Evolutionary conservation across 2,797 vertebrate genomes (phyloP).

Genomic region (Cyclura pinguis): DNA sequence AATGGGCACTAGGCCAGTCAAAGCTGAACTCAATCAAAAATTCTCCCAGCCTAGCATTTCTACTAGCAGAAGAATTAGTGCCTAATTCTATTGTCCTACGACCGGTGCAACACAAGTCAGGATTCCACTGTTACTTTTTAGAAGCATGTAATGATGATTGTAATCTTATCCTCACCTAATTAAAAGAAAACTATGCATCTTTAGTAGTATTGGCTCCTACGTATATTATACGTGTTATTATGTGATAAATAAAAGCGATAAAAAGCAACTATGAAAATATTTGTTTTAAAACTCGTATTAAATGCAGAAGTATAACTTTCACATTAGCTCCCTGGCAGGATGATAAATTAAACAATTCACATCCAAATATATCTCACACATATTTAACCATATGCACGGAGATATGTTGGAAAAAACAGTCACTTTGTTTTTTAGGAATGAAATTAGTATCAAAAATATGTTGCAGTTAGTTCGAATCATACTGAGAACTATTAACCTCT

Average conservation of each 20-base stretch:
- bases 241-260: not conserved
- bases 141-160: not conserved
- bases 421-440: not conserved
- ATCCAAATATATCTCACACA: not conserved
- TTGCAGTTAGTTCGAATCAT: not conserved
- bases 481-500: not conserved
- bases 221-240: not conserved
- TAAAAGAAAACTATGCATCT: not conserved
- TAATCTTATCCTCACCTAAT: not conserved
- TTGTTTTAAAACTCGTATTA: not conserved
- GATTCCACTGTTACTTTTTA: too few relatives aligned
- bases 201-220: not conserved
- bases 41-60: too few relatives aligned
- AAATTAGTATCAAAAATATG: not conserved
- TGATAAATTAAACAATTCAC: slow-evolving; percentile 1
- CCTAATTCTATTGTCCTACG: too few relatives aligned
- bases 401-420: not conserved
- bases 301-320: not conserved
- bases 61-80: too few relatives aligned
- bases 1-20: too few relatives aligned
- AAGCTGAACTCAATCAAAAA: too few relatives aligned
- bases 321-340: not conserved
- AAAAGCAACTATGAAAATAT: not conserved
- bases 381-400: not conserved
- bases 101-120: too few relatives aligned